Evolutionary conservation across 1,140 invertebrate genomes (phyloP).

Genomic region (Limonius californicus): DNA sequence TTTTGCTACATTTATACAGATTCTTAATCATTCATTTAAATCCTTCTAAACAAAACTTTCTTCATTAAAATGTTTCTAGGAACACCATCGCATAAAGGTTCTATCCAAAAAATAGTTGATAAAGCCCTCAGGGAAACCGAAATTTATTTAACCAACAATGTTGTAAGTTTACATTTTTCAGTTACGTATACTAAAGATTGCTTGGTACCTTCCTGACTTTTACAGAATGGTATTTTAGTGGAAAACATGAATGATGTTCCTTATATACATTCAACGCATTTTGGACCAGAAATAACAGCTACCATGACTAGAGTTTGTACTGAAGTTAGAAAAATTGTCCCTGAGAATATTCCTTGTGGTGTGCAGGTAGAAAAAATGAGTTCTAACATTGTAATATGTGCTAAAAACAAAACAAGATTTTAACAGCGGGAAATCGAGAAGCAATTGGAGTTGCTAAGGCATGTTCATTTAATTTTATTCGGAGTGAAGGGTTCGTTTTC

Average conservation of each 20-base stretch:
- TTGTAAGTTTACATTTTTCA: slow-evolving; percentile 51
- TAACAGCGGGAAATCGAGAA: slow-evolving; percentile 73
- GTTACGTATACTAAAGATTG: slow-evolving; percentile 8
- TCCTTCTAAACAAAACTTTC: no score
- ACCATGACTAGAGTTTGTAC: slow-evolving; percentile 62
- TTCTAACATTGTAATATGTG: background rate
- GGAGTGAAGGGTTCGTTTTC: slow-evolving; percentile 79
- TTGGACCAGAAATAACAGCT: slow-evolving; percentile 67
- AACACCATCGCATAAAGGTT: slow-evolving; percentile 51
- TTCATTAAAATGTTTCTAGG: no score
- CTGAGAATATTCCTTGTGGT: slow-evolving; percentile 54
- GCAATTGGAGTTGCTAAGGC: slow-evolving; percentile 74
- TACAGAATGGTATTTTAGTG: slow-evolving; percentile 71
- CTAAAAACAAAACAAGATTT: slow-evolving; percentile 53
- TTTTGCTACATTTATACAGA: no score
- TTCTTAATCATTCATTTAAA: no score
- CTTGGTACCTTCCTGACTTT: slow-evolving; percentile 16
- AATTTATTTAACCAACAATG: slow-evolving; percentile 53
- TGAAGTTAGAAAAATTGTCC: slow-evolving; percentile 53
- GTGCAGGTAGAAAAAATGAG: slow-evolving; percentile 52
- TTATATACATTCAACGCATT: slow-evolving; percentile 57
- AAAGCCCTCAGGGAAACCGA: slow-evolving; percentile 57
- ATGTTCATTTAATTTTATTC: slow-evolving; percentile 69
- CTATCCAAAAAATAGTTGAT: slow-evolving; percentile 53
- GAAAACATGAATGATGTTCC: slow-evolving; percentile 89